Conservation (phyloP, 2,888 invertebrate genomes). For the Aproaerema taeniolella region DNA sequence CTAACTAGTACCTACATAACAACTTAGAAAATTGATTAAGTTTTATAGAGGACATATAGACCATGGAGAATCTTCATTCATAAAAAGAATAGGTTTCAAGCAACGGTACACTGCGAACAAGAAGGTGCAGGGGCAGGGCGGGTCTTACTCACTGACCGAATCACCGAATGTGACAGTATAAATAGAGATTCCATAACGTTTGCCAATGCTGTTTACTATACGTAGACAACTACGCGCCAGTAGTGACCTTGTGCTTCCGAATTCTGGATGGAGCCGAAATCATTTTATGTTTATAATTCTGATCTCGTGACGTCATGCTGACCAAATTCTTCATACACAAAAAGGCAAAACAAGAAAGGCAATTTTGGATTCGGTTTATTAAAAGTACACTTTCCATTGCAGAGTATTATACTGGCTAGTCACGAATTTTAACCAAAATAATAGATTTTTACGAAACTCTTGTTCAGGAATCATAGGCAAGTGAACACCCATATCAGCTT, state of each 20-base stretch:
- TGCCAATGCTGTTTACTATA: constrained; percentile 63
- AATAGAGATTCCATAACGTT: constrained; percentile 57
- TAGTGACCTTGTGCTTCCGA: constrained; percentile 65
- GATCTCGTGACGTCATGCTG: constrained; percentile 66
- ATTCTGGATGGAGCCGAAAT: constrained; percentile 59
- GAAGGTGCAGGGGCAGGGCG: too few species aligned
- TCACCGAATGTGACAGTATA: constrained; percentile 48
- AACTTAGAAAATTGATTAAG: too few species aligned
- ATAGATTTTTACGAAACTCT: too few species aligned
- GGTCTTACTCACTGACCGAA: constrained; percentile 40
- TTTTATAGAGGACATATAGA: too few species aligned
- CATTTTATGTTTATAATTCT: constrained; percentile 69
- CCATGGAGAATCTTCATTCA: too few species aligned
- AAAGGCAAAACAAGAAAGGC: constrained; percentile 32
- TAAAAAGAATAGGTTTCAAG: too few species aligned
- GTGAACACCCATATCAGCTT: constrained; percentile 49
- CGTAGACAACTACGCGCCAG: constrained; percentile 40
- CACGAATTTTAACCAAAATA: too few species aligned
- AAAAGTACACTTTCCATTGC: too few species aligned
- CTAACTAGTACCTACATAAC: too few species aligned
- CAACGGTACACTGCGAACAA: too few species aligned
- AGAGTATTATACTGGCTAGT: too few species aligned
- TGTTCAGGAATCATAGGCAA: constrained; percentile 27
- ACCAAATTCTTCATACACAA: constrained; percentile 51
- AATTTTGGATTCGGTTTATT: constrained; percentile 23